phyloP scores from a whole-genome alignment of 2,797 vertebrate species.

The Urosaurus nigricauda region DNA sequence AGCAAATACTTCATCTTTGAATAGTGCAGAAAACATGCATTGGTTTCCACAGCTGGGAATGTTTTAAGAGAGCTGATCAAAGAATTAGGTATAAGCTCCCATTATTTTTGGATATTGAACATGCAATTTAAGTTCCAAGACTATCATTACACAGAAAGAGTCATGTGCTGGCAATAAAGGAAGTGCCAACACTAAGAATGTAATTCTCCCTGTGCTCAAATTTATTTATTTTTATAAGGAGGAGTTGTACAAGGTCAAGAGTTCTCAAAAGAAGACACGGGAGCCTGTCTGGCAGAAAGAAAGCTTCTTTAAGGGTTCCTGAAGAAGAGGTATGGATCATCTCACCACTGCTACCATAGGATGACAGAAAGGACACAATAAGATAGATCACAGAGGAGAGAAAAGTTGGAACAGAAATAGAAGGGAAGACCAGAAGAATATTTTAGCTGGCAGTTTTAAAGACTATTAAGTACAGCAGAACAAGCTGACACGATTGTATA shows the following conservation, averaged over 20 bases:
- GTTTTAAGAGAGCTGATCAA: background rate
- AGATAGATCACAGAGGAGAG: background rate
- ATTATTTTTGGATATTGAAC: background rate
- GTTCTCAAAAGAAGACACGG: fast-evolving
- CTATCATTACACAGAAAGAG: background rate
- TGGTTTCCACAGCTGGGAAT: background rate
- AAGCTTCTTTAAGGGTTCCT: background rate
- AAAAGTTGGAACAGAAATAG: background rate
- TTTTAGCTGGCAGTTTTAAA: constrained; percentile 16
- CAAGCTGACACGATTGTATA: constrained; percentile 14
- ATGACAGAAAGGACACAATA: background rate
- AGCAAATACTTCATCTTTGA: background rate
- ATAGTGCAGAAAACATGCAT: background rate
- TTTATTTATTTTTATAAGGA: constrained; percentile 1
- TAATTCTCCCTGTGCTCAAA: fast-evolving
- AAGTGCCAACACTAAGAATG: fast-evolving
- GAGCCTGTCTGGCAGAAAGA: background rate
- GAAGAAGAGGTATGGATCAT: background rate
- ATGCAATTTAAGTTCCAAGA: constrained; percentile 40
- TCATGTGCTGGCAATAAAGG: background rate
- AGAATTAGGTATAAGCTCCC: background rate
- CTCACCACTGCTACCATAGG: background rate
- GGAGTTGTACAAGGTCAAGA: background rate
- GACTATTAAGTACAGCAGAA: constrained; percentile 36
- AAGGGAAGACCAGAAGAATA: constrained; percentile 42